Conservation (phyloP, 2,888 invertebrate species). For the Caenorhabditis sulstoni region DNA sequence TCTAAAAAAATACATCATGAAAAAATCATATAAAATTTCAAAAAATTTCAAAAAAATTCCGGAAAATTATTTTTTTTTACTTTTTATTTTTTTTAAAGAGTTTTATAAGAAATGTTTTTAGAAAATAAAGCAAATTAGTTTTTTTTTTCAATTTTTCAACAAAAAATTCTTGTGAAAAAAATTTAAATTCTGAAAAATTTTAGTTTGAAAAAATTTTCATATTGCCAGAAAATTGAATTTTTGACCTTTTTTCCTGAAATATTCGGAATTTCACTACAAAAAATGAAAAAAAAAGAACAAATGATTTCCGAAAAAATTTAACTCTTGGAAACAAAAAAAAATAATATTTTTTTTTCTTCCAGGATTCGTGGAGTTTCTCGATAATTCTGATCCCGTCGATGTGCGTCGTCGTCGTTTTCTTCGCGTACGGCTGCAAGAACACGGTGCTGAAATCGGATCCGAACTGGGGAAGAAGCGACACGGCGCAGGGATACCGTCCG, state of each 20-base stretch:
- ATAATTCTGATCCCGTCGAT: conserved; percentile 67
- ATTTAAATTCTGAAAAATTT: no score
- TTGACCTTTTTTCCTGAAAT: no score
- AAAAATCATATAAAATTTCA: no score
- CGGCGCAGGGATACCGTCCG: conserved; percentile 56
- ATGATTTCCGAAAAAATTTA: conserved; percentile 1
- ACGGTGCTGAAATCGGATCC: conserved; percentile 61
- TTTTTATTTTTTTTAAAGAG: background rate
- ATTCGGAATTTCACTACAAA: no score
- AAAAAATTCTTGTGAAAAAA: conserved; percentile 3
- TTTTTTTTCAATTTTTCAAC: background rate
- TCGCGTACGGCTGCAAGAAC: conserved; percentile 66
- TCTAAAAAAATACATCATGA: no score
- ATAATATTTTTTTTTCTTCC: conserved; percentile 22
- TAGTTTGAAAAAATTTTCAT: no score
- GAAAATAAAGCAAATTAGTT: no score
- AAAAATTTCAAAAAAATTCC: background rate
- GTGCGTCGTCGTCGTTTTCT: conserved; percentile 64
- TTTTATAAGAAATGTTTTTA: background rate
- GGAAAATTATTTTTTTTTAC: background rate
- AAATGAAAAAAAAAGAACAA: background rate
- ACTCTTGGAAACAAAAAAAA: background rate
- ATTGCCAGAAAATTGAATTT: no score
- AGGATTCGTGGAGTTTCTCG: conserved; percentile 68
- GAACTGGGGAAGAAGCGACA: conserved; percentile 60